phyloP scores from a whole-genome alignment of 2,797 vertebrate genomes.

The Chromobotia macracanthus region DNA sequence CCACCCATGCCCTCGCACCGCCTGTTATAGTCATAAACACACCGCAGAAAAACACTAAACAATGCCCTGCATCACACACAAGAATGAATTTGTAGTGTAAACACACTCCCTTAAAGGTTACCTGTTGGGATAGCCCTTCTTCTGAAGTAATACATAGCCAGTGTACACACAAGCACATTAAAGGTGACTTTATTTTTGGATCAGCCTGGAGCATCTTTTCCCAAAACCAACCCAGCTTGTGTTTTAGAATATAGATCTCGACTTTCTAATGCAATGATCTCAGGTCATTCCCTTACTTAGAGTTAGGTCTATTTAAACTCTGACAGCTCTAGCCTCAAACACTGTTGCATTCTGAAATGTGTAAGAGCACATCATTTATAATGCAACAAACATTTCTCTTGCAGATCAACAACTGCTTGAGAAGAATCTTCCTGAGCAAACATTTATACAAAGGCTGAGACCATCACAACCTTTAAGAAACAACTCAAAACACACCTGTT shows the following conservation, averaged over 20 bases:
- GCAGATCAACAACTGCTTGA: too few species aligned
- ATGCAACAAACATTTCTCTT: too few species aligned
- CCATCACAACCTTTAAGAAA: too few species aligned
- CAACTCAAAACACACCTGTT: too few species aligned
- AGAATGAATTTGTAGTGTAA: slow-evolving; percentile 11
- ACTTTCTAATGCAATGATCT: not conserved
- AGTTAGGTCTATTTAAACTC: too few species aligned
- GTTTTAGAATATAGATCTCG: not conserved
- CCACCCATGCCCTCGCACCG: slow-evolving; percentile 61
- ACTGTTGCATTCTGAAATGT: too few species aligned
- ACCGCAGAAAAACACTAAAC: slow-evolving; percentile 43
- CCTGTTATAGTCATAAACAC: slow-evolving; percentile 43
- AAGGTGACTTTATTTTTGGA: not conserved
- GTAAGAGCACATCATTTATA: too few species aligned
- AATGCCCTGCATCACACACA: slow-evolving; percentile 19
- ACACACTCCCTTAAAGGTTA: slow-evolving; percentile 26
- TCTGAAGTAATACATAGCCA: not conserved
- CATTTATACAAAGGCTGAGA: too few species aligned
- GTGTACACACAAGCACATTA: slow-evolving; percentile 31
- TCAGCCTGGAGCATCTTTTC: not conserved
- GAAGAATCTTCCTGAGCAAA: too few species aligned
- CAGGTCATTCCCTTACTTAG: too few species aligned
- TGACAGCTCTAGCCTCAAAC: too few species aligned
- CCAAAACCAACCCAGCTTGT: not conserved
- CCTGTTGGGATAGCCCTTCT: not conserved